Base-by-base conservation (phyloP, 1,140 invertebrate species). In the Brachionus calyciflorus region DNA sequence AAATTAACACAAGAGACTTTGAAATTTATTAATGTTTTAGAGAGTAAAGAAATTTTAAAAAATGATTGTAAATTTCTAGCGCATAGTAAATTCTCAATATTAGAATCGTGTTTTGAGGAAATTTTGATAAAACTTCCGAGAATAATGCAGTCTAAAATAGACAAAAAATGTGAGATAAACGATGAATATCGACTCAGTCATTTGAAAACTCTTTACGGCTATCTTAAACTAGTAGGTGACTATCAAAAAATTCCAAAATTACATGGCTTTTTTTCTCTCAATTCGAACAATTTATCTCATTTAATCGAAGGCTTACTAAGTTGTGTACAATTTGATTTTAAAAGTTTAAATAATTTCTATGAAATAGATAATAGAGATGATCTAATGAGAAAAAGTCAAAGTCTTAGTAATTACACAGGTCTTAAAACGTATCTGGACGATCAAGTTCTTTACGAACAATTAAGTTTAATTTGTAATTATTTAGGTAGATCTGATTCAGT, bases 391-490 rank as follows among this genome's bases (percentile, higher is more conserved):
- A 73, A 73, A 9, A 73, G 33, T 17, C 26, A 51, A 19, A 44
- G 24, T 65, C 60, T 73, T 3, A 51, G 44, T 21, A 73, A 51
- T 21, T 73, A 73, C 51, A 40, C 19, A 0, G 69, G 69, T 6
- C 33, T 73, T 21, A 55, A 73, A 2, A 51, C 44, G 19, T 73
- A 73, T 46, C 28, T 73, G n/a, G 69, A 73, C 49, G 69, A 73
- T 17, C 49, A 48, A 14, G 17, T 33, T 55, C 24, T 73, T 19
- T 73, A 51, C 37, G 51, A 73, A 9, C 44, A 41, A 19, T 28
- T 55, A 24, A 49, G 10, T 51, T 37, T 33, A 51, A 51, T 55
- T 24, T 55, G 69, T 73, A 33, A 21, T 28, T 73, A 49, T 24
- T 28, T 73, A 19, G 69, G 46, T 14, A 49, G 19, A 24, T 65